Conservation (phyloP, 2,888 invertebrate genomes). For the Dolichopus griseipennis region DNA sequence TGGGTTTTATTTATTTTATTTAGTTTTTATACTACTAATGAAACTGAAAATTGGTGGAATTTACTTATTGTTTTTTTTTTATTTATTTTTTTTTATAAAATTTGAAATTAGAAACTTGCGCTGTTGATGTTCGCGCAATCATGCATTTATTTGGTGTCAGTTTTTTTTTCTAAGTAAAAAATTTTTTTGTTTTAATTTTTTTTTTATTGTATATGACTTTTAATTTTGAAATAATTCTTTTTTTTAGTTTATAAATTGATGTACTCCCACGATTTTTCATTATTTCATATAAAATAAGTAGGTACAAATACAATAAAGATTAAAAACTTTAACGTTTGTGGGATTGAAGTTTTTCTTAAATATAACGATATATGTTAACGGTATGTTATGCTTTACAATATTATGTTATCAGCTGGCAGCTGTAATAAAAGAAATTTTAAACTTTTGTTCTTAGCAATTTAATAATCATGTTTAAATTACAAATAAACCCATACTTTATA, state of each 20-base stretch:
- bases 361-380: too few relatives aligned
- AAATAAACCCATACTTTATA: too few relatives aligned
- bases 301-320: too few relatives aligned
- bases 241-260: not conserved
- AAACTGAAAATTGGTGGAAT: not conserved
- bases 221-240: not conserved
- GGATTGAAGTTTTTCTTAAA: too few relatives aligned
- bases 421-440: too few relatives aligned
- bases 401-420: too few relatives aligned
- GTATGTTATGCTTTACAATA: too few relatives aligned
- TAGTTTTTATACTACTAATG: not conserved
- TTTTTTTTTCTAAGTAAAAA: not conserved
- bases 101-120: not conserved
- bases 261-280: not conserved
- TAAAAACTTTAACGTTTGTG: too few relatives aligned
- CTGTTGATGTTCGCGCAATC: constrained; percentile 1
- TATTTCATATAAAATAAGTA: too few relatives aligned
- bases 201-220: not conserved
- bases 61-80: not conserved
- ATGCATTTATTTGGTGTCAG: not conserved
- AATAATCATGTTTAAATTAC: too few relatives aligned
- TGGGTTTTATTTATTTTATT: not conserved
- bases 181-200: not conserved
- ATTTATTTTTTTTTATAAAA: not conserved
- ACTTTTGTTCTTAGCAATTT: too few relatives aligned